Conservation (phyloP, 2,797 vertebrate genomes). For the Dipus sagitta region DNA sequence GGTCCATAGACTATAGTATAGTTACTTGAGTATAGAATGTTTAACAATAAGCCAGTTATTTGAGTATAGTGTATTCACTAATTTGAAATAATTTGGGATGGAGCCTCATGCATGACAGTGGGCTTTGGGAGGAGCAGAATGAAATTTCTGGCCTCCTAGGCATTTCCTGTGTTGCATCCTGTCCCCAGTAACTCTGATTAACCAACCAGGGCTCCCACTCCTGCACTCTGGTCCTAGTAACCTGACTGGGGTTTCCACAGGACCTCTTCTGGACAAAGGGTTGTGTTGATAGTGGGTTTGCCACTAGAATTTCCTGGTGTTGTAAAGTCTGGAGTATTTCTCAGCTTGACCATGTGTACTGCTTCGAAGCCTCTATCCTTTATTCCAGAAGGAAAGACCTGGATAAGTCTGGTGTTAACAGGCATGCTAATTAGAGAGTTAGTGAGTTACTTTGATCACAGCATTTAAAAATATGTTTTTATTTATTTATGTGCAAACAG, state of each 20-base stretch:
- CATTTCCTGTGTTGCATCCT: not conserved
- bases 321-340: not conserved
- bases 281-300: not conserved
- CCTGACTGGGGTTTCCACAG: not conserved
- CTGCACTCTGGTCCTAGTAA: not conserved
- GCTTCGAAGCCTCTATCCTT: not conserved
- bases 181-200: not conserved
- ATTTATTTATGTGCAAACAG: too few species aligned
- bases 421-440: not conserved
- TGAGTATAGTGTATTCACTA: constrained; percentile 26
- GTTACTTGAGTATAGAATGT: not conserved
- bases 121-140: not conserved
- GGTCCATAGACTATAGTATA: not conserved
- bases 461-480: not conserved
- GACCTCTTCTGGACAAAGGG: not conserved
- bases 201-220: not conserved
- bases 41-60: not conserved
- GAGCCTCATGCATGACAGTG: not conserved
- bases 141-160: not conserved
- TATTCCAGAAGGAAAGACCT: constrained; percentile 1
- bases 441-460: not conserved
- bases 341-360: not conserved
- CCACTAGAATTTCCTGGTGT: not conserved
- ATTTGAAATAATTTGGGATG: not conserved
- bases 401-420: not conserved